Evolutionary conservation across 2,113 vertebrate genomes (phyloP).

Genomic region (Astur gentilis): DNA sequence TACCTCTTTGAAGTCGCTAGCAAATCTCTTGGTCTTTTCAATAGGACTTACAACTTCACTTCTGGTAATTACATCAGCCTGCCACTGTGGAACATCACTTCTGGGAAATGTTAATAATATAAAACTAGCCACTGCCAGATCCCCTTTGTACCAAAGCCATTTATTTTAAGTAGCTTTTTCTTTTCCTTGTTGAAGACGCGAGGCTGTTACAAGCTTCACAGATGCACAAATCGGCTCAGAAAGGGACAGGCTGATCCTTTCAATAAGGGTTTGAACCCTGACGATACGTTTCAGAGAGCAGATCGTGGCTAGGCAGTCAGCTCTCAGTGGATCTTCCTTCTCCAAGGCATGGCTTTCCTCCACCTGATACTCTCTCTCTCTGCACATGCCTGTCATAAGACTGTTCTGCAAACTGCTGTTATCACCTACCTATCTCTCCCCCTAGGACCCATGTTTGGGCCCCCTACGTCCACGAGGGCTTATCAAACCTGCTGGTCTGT

Average conservation of each 20-base stretch:
- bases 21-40: constrained; percentile 54
- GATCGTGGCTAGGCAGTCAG: not conserved
- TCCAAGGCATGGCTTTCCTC: not conserved
- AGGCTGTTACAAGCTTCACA: not conserved
- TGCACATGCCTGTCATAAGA: not conserved
- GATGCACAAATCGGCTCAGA: not conserved
- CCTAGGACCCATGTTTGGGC: not conserved
- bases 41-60: constrained; percentile 53
- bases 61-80: constrained; percentile 60
- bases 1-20: constrained; percentile 24
- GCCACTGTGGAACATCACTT: constrained; percentile 33
- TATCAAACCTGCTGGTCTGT: not conserved
- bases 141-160: constrained; percentile 14
- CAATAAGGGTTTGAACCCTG: not conserved
- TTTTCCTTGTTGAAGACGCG: not conserved
- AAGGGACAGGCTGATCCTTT: not conserved
- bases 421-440: not conserved
- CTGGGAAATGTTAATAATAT: constrained; percentile 43
- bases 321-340: not conserved
- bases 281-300: not conserved
- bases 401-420: not conserved
- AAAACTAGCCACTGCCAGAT: constrained; percentile 32
- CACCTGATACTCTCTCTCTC: not conserved
- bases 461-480: rapidly evolving
- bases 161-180: constrained; percentile 25